Evolutionary conservation across 1,140 invertebrate species (phyloP), one percentile per base, ranked within the genome.

Genomic region (Callitettix versicolor): DNA sequence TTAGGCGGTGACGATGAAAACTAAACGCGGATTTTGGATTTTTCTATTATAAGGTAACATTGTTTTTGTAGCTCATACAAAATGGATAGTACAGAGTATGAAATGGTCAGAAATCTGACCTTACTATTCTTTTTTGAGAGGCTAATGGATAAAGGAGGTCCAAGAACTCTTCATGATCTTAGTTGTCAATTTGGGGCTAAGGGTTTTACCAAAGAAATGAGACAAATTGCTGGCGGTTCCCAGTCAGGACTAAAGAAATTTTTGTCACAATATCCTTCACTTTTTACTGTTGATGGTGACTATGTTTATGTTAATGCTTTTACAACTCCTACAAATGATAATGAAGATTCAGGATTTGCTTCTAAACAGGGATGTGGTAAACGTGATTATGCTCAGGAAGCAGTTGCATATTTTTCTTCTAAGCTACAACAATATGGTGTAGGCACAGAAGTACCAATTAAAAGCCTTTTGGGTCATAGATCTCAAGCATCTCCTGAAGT

Each of bases 121-220:
- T 76, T 97, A 57, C 78, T 97, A 62, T 97, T 97, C 73, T 96
- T 96, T 72, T 84, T 96, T 64, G 94, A 97, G 73, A 84, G 91
- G 67, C 75, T 97, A 52, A 79, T 96, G 76, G 91, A 95, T 69
- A 95, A 94, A 74, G 86, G 87, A 57, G 90, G 91, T 69, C 89
- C 90, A 54, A 80, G 94, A 67, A 95, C 92, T 42, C 76, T 97
- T 59, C 94, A 97, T 71, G 94, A 97, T 75, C 78, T 97, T 55
- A 93, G 89, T 66, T 97, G 94, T 73, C 91, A 95, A 72, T 95
- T 95, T 72, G 91, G 92, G 64, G 91, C 91, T 56, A 94, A 93
- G 73, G 91, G 91, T 49, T 95, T 95, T 68, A 93, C 91, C 2
- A 93, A 92, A 76, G 91, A 95, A 74, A 92, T 91, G 88, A 76